Conservation (phyloP, 2,797 vertebrate genomes). For the Sylvilagus floridanus region DNA sequence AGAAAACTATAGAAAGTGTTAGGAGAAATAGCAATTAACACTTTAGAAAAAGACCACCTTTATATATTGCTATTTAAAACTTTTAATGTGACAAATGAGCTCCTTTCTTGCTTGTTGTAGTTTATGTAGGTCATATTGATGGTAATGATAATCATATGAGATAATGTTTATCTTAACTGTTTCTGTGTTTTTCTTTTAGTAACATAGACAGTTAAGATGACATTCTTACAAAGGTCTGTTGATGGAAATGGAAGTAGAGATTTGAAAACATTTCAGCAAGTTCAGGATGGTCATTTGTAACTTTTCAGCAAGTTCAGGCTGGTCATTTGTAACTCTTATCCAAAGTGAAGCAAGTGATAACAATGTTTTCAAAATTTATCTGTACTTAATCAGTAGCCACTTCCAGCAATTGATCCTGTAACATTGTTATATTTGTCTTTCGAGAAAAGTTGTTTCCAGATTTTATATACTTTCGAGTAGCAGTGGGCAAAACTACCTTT, state of each 20-base stretch:
- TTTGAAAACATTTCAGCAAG: constrained; percentile 46
- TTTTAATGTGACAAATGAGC: constrained; percentile 7
- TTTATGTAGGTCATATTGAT: neutral
- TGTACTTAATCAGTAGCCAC: constrained; percentile 24
- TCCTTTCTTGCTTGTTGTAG: constrained; percentile 45
- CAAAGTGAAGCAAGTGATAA: constrained; percentile 22
- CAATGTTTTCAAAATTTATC: constrained; percentile 40
- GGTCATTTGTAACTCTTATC: constrained; percentile 29
- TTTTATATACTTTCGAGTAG: constrained; percentile 29
- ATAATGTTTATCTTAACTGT: neutral
- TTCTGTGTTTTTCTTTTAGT: constrained; percentile 39
- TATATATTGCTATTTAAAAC: constrained; percentile 29
- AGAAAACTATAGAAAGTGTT: neutral
- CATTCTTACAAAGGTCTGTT: constrained; percentile 29
- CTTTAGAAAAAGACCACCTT: constrained; percentile 37
- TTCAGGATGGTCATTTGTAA: constrained; percentile 11
- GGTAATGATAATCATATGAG: neutral
- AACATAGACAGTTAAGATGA: constrained; percentile 7
- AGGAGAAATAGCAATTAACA: neutral
- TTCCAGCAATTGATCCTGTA: constrained; percentile 20
- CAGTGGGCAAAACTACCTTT: neutral
- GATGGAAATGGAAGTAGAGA: constrained; percentile 37
- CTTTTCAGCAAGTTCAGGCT: constrained; percentile 30
- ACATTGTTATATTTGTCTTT: constrained; percentile 47
- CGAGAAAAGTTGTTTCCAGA: neutral